Evolutionary conservation across 2,888 invertebrate genomes (phyloP), one percentile per base, ranked within the genome.

Genomic region (Drosophila multiciliata): DNA sequence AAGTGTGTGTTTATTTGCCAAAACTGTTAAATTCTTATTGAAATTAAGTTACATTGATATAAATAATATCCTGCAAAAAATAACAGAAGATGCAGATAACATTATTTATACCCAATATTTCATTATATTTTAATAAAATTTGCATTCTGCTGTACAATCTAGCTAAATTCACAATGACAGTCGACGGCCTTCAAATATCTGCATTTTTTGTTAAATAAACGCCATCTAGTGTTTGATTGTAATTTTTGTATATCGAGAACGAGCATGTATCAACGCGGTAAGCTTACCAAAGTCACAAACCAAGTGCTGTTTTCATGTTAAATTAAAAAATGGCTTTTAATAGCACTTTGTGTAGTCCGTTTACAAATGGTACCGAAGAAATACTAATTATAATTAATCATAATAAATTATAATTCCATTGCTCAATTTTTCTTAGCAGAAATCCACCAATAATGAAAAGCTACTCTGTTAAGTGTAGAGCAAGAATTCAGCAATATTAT

Each of bases 381-480:
- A 45, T 15, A 45, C 7, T 45, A 45, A 20, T 36, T 36, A 15
- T 20, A 20, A 15, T 45, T n/a, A 40, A 11, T 11, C 11, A n/a
- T n/a, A 8, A 8, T 45, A 15, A 45, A 23, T 23, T 45, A 45
- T 15, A 23, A 45, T 15, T 45, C 3, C 8, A 45, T n/a, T 50
- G 7, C 6, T 7, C 17, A 9, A 29, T 29, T 29, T 50, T 0
- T 50, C 17, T 17, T 9, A 26, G 9, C 26, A 17, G 12, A 52
- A 20, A 20, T 52, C 0, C 2, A 32, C 15, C 11, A 17, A n/a
- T n/a, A 29, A 29, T 23, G 66, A 3, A 55, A 63, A 75, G 70
- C 11, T 6, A 11, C 20, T 33, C 9, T 52, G 50, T 53, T 45
- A 49, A 0, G 6, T 35, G 57, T 20, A 73, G 78, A 75, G 75